Evolutionary conservation across 1,140 invertebrate species (phyloP), one percentile per base, ranked within the genome.

Genomic region (Tetramorium simillimum): DNA sequence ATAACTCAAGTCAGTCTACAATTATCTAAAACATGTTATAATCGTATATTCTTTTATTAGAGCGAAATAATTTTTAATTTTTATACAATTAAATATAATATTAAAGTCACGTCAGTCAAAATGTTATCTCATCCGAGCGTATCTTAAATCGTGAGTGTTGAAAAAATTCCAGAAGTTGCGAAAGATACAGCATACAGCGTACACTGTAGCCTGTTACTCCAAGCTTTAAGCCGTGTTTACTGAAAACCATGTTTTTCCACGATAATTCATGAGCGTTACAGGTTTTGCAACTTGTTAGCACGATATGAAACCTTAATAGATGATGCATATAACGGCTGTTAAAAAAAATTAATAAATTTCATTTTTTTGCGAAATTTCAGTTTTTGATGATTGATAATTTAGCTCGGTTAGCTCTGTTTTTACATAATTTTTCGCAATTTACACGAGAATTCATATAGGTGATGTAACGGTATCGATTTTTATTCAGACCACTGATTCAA

Each of bases 201-300:
- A 56, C 21, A 56, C 37, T 9, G 14, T 43, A 72, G 28, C 37
- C 10, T 7, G 49, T 5, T 43, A 46, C 24, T 46, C 18, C 60
- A 21, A n/a, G n/a, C 33, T 81, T 69, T 53, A 40, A 70, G 21
- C 33, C n/a, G n/a, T 69, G 62, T 81, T 78, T 78, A n/a, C 60
- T 49, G 6, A n/a, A 18, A 53, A 33, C 18, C 43, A 33, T 49
- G 60, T 69, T 81, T 78, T 70, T 69, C 21, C 63, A 33, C 49
- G 28, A 43, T 51, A 76, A 73, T 53, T 56, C 12, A 60, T 40
- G 49, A 77, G 10, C 60, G 24, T 78, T 65, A 78, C 24, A 14
- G 43, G 28, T 78, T 65, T 76, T 65, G 3, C 43, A 33, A 51
- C 43, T 46, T 65, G 43, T 63, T 37, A 65, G 21, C 49, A 28